These are phyloP conservation scores for Pyrgilauda ruficollis DNA, from an alignment of 2,113 vertebrate species.

Conservation along the genomic window DNA sequence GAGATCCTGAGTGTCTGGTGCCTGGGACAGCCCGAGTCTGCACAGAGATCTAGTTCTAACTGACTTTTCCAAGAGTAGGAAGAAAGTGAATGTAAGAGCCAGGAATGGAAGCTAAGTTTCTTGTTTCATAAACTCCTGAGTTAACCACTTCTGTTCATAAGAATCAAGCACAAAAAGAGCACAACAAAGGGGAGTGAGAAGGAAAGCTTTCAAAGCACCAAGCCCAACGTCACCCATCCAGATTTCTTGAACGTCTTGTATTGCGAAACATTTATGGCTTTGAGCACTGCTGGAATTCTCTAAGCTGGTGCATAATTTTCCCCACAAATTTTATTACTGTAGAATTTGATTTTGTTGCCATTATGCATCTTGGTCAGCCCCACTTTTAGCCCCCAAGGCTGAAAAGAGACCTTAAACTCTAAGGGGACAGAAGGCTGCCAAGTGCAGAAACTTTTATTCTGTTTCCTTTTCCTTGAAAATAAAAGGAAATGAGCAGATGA, in stretches of 20 bases:
- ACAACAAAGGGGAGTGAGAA: neutral
- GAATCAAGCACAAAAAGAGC: neutral
- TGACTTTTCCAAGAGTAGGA: neutral
- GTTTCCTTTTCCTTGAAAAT: neutral
- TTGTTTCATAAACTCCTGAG: constrained; percentile 31
- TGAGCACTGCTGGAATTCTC: constrained; percentile 24
- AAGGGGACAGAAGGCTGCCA: neutral
- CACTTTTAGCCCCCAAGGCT: neutral
- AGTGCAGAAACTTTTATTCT: neutral
- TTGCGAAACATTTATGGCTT: neutral
- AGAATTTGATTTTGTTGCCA: constrained; percentile 9
- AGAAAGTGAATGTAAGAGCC: neutral
- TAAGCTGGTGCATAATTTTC: constrained; percentile 4
- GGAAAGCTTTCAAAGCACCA: constrained; percentile 7
- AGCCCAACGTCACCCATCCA: neutral
- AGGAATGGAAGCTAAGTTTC: constrained; percentile 23
- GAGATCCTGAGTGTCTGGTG: neutral
- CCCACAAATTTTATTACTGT: constrained; percentile 40
- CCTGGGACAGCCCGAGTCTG: neutral
- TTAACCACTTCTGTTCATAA: constrained; percentile 29
- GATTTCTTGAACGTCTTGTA: neutral
- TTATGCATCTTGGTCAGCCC: neutral
- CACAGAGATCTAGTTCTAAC: neutral
- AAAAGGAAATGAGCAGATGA: neutral
- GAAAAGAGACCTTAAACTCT: neutral